Conservation (phyloP, 2,113 vertebrate species). For the Strix uralensis region DNA sequence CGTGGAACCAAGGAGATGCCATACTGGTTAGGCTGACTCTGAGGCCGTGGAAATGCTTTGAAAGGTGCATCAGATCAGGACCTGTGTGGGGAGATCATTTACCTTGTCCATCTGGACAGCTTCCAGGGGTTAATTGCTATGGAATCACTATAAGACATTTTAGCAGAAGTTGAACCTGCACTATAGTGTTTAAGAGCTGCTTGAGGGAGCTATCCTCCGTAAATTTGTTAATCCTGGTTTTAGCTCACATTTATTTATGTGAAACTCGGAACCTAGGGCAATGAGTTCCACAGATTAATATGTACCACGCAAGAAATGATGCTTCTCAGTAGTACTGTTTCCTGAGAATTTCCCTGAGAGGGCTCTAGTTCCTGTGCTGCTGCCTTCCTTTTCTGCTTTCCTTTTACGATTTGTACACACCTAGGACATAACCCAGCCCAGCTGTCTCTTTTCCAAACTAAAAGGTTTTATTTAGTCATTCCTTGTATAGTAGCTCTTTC, state of each 20-base stretch:
- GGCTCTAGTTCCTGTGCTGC: neutral
- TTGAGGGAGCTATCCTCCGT: neutral
- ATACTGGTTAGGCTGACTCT: neutral
- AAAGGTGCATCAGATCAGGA: neutral
- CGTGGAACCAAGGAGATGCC: neutral
- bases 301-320: neutral
- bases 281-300: neutral
- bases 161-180: neutral
- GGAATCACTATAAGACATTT: neutral
- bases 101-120: neutral
- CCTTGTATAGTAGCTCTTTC: neutral
- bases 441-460: neutral
- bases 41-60: neutral
- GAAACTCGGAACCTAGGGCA: neutral
- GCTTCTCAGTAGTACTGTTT: neutral
- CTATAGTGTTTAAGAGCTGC: neutral
- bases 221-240: neutral
- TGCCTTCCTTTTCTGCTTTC: neutral
- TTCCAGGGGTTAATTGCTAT: neutral
- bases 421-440: neutral
- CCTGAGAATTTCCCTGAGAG: neutral
- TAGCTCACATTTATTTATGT: neutral
- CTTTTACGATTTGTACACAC: neutral
- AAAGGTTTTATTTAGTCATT: neutral
- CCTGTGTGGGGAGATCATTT: accelerated